Base-by-base conservation (phyloP, 30 jellyfish, hydroid and myxozoan species). In the Cassiopea andromeda region DNA sequence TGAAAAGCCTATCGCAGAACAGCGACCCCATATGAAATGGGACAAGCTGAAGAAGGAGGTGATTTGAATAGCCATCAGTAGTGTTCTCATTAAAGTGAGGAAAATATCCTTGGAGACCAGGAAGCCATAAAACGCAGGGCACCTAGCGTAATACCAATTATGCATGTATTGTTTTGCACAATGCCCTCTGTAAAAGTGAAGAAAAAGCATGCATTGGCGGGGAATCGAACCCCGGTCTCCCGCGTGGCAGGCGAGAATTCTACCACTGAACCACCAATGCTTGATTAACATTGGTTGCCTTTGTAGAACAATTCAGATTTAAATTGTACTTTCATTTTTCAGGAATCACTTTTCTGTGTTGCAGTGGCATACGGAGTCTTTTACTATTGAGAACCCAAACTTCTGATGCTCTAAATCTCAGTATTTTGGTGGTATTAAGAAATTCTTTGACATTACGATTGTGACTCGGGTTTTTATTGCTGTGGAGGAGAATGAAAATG, bases 331-430 rank as follows among this genome's bases (percentile, higher is more conserved):
- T 18, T 48, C 76, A 45, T 81, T 10, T 64, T 89, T 4, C 83
- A 93, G 98, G 97, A 89, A 66, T 73, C 97, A 1, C 82, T 93
- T 73, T 93, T 93, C 68, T 93, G 98, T 58, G 98, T 93, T 66
- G 98, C 98, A 12, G 98, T 93, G 66, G 98, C 98, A 13, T 93
- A 93, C 75, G 98, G 98, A 16, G 97, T 93, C 45, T 93, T 89
- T 79, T 88, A 93, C 84, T 93, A 93, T 80, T 93, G 67, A 77
- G 9, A 2, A 48, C n/a, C n/a, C n/a, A 19, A 7, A 43, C 7
- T 2, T 2, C 5, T 9, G 64, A 50, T 50, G 64, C 9, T 9
- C 64, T 50, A 50, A 5, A 50, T 2, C 64, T 50, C 9, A 5
- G 9, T 50, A 9, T 50, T 50, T 50, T 50, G 9, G 8, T 9